phyloP scores from a whole-genome alignment of 2,797 vertebrate genomes.

The Hapalemur alaotrensis region DNA sequence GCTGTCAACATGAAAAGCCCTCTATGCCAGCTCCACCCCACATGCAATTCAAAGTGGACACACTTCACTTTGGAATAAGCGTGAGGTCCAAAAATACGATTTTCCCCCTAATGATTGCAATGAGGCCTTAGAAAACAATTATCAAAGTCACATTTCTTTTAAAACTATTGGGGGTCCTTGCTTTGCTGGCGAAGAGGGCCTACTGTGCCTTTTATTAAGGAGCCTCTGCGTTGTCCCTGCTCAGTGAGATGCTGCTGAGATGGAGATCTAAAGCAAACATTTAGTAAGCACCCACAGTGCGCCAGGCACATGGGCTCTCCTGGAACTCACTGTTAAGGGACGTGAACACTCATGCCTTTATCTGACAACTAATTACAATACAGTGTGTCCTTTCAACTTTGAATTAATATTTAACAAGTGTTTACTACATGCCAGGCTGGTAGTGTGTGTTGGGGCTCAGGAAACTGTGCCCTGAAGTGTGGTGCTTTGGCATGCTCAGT shows the following conservation, averaged over 20 bases:
- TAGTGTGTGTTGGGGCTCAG: background rate
- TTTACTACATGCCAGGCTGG: background rate
- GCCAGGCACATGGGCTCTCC: background rate
- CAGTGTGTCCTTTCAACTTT: background rate
- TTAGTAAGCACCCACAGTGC: rapidly evolving
- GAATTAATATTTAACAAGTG: background rate
- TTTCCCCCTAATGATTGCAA: background rate
- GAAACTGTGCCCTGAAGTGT: background rate
- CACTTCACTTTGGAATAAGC: background rate
- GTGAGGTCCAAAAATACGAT: background rate
- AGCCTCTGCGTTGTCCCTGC: background rate
- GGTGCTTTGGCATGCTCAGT: background rate
- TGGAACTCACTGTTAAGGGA: background rate
- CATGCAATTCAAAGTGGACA: background rate
- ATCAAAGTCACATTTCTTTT: background rate
- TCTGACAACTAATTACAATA: too few species aligned
- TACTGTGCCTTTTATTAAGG: too few species aligned
- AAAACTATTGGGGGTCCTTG: background rate
- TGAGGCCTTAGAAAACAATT: background rate
- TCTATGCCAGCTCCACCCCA: background rate
- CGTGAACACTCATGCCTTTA: background rate
- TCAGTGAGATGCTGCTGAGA: background rate
- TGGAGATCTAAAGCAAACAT: background rate
- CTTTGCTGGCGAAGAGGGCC: background rate
- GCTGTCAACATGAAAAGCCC: background rate